Percentiles rank a stretch among this genome's conserved stretches.
Conservation (phyloP, 2,888 invertebrate species). For the Oegoconia quadripuncta region DNA sequence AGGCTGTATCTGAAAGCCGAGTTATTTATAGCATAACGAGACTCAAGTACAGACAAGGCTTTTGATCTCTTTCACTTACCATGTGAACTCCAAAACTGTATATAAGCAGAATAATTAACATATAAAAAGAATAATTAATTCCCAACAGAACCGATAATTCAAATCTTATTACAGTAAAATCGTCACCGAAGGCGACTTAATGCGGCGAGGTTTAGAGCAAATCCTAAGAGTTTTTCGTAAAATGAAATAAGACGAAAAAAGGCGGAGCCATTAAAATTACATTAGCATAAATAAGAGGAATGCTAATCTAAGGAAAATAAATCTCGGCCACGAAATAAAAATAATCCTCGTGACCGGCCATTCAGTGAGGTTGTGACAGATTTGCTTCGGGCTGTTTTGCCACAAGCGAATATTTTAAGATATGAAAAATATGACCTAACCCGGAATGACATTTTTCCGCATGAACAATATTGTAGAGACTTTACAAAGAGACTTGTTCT, state of each 20-base stretch:
- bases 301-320: conserved; percentile 77
- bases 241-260: conserved; percentile 77
- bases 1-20: no score
- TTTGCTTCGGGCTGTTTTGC: conserved; percentile 29
- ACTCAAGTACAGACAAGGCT: no score
- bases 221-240: conserved; percentile 68
- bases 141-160: conserved; percentile 51
- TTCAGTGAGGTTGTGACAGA: conserved; percentile 60
- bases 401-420: no score
- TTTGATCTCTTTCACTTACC: no score
- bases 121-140: conserved; percentile 9
- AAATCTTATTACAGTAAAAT: conserved; percentile 58
- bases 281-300: conserved; percentile 79
- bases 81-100: no score
- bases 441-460: no score
- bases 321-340: conserved; percentile 71
- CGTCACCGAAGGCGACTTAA: conserved; percentile 60
- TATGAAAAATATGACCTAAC: no score
- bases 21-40: no score
- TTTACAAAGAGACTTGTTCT: no score
- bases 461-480: no score
- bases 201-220: conserved; percentile 68
- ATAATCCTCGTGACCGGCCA: conserved; percentile 57
- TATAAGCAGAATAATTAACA: neutral
- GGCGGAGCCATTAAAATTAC: conserved; percentile 77